Evolutionary conservation across 2,113 vertebrate genomes (phyloP), one percentile per base, ranked within the genome.

Genomic region (Beaufortia kweichowensis): DNA sequence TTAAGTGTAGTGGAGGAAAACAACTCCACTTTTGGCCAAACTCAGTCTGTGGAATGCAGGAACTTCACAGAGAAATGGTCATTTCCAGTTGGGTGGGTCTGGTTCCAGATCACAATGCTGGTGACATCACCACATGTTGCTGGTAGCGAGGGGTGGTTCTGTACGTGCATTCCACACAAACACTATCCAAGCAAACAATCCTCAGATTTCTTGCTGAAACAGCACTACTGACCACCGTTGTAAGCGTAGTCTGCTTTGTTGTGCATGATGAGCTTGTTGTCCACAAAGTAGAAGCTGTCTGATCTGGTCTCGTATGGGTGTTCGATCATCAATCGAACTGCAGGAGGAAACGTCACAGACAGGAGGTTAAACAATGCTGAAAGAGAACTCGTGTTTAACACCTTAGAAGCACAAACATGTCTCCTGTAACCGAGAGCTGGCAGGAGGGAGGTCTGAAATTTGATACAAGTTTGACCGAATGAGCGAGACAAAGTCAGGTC

Each of bases 251-350:
- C 97, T 3, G 97, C 97, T 85, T 99, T 99, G 91, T 99, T 99
- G 93, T 99, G 97, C 97, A 99, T 99, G 85, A 99, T 93, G 88
- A 99, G 90, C 90, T 96, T 98, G 95, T 97, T 95, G 91, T 99
- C 96, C 82, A 98, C 96, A 90, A 99, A 99, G 91, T 99, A 99
- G 91, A 99, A 99, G 91, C 97, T 99, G 91, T 99, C 97, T 11
- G 97, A 99, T 87, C 94, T 94, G 3, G 97, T 98, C 88, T 98
- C 96, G 0, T 98, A 99, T 0, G 97, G 97, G 41, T 95, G 92
- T 10, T 94, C 95, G 79, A 98, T 95, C 97, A 99, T 99, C 89
- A 95, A 92, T 17, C 89, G 91, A 88, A 99, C 97, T 99, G 88
- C 12, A 55, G 46, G 60, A 24, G 81, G 26, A 57, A 41, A 76